Evolutionary conservation across 2,888 invertebrate species (phyloP).

Genomic region (Sarcophaga variegata): DNA sequence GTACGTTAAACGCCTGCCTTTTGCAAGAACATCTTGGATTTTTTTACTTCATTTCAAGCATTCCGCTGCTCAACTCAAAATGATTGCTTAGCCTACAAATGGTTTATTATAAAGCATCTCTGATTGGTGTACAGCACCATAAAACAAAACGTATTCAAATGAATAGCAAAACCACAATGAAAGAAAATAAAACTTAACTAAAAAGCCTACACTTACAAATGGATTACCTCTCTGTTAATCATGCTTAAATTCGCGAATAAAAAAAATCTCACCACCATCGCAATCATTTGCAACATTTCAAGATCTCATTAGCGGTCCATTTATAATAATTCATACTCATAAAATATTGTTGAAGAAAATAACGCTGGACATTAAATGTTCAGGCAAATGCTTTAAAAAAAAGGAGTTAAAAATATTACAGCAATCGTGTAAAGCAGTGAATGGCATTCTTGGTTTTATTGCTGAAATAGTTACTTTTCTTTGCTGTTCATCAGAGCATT

Average conservation of each 20-base stretch:
- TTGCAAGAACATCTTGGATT: background rate
- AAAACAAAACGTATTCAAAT: background rate
- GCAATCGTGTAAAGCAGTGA: too few species aligned
- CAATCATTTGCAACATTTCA: conserved; percentile 44
- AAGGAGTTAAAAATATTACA: background rate
- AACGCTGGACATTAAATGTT: conserved; percentile 47
- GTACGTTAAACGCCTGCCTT: background rate
- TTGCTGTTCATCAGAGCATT: too few species aligned
- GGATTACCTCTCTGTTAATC: background rate
- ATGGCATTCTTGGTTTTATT: too few species aligned
- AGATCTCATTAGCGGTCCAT: conserved; percentile 68
- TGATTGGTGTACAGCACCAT: background rate
- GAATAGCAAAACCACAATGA: background rate
- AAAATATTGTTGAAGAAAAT: conserved; percentile 49
- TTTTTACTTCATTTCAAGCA: background rate
- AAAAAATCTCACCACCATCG: background rate
- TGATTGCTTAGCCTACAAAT: too few species aligned
- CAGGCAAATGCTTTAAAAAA: conserved; percentile 38
- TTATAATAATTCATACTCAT: conserved; percentile 63
- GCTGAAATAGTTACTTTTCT: too few species aligned
- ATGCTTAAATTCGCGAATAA: background rate
- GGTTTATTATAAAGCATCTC: too few species aligned
- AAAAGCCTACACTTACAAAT: background rate
- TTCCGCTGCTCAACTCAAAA: too few species aligned
- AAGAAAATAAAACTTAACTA: conserved; percentile 11